phyloP scores from a whole-genome alignment of 2,888 invertebrate species.

The Glaucopsyche alexis region DNA sequence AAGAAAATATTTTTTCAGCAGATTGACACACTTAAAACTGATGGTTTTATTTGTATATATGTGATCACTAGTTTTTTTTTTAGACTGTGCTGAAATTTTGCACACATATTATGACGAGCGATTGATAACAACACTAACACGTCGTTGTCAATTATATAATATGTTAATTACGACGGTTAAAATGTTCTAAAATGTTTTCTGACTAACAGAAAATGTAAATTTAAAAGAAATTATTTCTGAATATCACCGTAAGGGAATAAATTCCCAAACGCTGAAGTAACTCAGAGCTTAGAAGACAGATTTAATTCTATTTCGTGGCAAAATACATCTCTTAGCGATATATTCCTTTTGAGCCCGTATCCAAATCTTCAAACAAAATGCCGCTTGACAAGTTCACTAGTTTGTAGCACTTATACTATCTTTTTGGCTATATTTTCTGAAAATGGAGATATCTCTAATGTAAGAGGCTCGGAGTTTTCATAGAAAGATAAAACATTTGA shows the following conservation, averaged over 20 bases:
- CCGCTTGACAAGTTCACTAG: neutral
- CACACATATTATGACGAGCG: no score
- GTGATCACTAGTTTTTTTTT: no score
- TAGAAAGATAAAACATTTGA: no score
- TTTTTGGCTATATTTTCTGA: neutral
- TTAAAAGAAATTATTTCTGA: neutral
- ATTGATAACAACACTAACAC: no score
- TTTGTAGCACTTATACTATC: neutral
- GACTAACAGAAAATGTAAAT: neutral
- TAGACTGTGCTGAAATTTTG: no score
- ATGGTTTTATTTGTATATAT: no score
- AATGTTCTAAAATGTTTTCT: neutral
- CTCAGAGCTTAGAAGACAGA: neutral
- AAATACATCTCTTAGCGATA: slow-evolving; percentile 6
- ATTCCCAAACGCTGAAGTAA: neutral
- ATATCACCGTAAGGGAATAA: neutral
- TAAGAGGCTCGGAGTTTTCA: no score
- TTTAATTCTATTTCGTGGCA: neutral
- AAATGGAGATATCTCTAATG: neutral
- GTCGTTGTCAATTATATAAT: no score
- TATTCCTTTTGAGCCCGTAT: neutral
- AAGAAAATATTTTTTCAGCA: no score
- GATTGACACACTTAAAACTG: no score
- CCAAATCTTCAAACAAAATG: slow-evolving; percentile 15
- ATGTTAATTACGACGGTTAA: no score